Evolutionary conservation across 2,797 vertebrate genomes (phyloP), one percentile per base, ranked within the genome.

Genomic region (Dallia pectoralis): DNA sequence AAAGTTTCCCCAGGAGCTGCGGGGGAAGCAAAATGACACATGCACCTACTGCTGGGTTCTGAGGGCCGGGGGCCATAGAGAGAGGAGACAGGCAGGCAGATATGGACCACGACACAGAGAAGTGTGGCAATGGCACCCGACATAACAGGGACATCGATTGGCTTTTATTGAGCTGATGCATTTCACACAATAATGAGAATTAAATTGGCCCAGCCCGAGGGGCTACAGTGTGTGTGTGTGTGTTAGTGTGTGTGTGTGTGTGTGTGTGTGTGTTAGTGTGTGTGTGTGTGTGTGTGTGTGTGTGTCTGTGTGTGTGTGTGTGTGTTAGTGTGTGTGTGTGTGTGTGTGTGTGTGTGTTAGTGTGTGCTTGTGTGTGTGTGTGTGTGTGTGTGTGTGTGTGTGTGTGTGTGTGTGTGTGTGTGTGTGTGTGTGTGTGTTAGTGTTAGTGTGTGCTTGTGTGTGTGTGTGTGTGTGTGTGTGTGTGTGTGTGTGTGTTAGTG

Each of bases 111-210:
- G 83, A 79, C 59, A 56, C 74, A 36, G 74, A 75, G 69, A 65
- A 72, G 48, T 75, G 14, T 71, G 22, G n/a, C 22, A 3, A 3
- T 59, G 53, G 22, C 53, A 18, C 11, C 69, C 51, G 69, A 68
- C 69, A 82, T 77, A 87, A 87, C 85, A 83, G 75, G 69, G 84
- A 75, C 76, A 79, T 85, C 77, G 71, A 82, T 56, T 47, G 79
- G 72, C 70, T 72, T 67, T 78, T 74, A 86, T 78, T 82, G 82
- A 86, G 83, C 84, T 74, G 47, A 30, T 32, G 70, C 67, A 82
- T 83, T 71, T 44, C 33, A 68, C 36, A 61, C 30, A 68, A 27
- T 32, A 74, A 44, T 74, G 53, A 67, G 65, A 61, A 51, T 61
- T 68, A 2, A 62, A 27, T 51, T 53, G 47, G 25, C 22, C 76